A percentile compares a stretch with the other conserved stretches of the same genome.
phyloP scores from a whole-genome alignment of 2,797 vertebrate genomes.

The Florisuga fusca region DNA sequence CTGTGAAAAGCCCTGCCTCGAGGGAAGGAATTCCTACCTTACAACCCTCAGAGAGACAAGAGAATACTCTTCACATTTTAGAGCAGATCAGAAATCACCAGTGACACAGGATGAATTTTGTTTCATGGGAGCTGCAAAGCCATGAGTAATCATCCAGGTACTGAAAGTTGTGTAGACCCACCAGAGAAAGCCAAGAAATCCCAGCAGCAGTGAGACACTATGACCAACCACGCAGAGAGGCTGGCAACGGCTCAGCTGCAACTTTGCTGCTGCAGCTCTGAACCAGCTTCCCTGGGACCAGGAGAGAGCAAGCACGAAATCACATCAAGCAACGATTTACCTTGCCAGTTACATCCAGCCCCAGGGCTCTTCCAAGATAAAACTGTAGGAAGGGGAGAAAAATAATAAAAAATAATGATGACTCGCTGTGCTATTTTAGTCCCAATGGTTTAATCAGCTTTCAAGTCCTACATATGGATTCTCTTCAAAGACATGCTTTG shows the following conservation, averaged over 20 bases:
- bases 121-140: not conserved
- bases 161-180: not conserved
- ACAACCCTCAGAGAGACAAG: not conserved
- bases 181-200: not conserved
- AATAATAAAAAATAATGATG: constrained; percentile 39
- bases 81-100: not conserved
- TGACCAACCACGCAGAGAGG: not conserved
- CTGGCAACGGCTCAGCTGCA: not conserved
- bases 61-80: not conserved
- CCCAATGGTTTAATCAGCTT: constrained; percentile 10
- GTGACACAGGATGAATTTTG: not conserved
- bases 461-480: constrained; percentile 56
- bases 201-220: not conserved
- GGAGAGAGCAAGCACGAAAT: not conserved
- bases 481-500: constrained; percentile 59
- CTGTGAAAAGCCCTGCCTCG: not conserved
- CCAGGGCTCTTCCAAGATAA: not conserved
- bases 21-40: not conserved
- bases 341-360: constrained; percentile 6
- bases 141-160: not conserved
- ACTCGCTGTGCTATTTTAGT: constrained; percentile 40
- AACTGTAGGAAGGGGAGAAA: not conserved
- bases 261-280: not conserved
- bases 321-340: not conserved
- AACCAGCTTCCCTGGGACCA: not conserved